phyloP scores from a whole-genome alignment of 2,113 vertebrate species.

The Otolemur garnettii region DNA sequence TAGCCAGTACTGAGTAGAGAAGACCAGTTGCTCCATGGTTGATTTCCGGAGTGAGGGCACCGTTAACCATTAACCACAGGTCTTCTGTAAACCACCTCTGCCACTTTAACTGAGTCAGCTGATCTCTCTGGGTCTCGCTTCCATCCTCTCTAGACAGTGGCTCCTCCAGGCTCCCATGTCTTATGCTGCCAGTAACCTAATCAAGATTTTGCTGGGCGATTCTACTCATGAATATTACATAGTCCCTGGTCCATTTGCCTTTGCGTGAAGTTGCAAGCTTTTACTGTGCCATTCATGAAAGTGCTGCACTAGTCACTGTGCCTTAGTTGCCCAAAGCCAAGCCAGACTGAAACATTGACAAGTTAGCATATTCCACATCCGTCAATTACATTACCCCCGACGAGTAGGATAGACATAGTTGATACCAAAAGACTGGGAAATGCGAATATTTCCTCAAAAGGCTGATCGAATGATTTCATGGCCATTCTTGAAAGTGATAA shows the following conservation, averaged over 20 bases:
- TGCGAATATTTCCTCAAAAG: background rate
- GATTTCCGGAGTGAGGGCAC: background rate
- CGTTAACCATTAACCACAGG: background rate
- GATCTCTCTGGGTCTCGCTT: background rate
- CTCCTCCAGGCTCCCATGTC: background rate
- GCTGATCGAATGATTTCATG: background rate
- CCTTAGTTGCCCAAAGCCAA: background rate
- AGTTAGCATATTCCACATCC: background rate
- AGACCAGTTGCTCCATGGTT: background rate
- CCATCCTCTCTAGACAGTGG: background rate
- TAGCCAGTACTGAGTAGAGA: constrained; percentile 28
- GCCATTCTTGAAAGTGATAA: background rate
- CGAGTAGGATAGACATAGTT: background rate
- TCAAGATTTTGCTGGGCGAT: background rate
- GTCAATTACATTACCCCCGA: background rate
- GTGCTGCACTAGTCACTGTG: background rate
- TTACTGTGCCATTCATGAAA: background rate
- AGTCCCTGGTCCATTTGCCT: background rate
- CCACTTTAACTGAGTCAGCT: background rate
- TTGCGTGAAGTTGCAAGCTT: background rate
- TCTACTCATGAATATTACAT: background rate
- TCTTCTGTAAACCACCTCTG: background rate
- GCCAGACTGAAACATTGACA: background rate
- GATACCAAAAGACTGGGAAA: background rate
- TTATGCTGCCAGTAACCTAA: background rate